Evolutionary conservation across 2,797 vertebrate genomes (phyloP), one percentile per base, ranked within the genome.

Genomic region (Macropodus opercularis): DNA sequence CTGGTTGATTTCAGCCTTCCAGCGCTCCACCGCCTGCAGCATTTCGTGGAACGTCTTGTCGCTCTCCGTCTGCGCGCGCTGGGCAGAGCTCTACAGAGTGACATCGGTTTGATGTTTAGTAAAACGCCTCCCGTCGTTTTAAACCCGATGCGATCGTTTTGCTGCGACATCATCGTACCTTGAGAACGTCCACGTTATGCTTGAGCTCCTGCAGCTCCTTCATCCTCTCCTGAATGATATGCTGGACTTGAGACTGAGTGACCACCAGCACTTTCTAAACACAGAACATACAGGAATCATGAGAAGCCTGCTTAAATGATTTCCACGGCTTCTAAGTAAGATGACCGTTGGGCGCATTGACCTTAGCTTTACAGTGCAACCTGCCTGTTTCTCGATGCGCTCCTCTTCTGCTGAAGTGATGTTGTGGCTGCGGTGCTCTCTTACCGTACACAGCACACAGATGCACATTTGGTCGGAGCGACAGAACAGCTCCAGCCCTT

Each of bases 151-250:
- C 13, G 31, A 32, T 32, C 10, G 7, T 31, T 31, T 31, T 8
- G 10, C 1, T 14, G 23, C 17, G 4, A 34, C 9, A 36, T n/a
- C 17, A 36, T 72, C 83, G 76, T 85, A 93, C 93, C 84, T 93
- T 93, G 11, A 94, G 88, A 47, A 89, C 83, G 10, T 93, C 91
- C 2, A 93, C 87, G 13, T 93, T 93, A 46, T 94, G 93, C 71
- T 92, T 92, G 64, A 95, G 91, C 35, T 92, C 90, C 70, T 93
- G 92, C 39, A 95, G 80, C 69, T 95, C 94, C 59, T 93, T 94
- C 79, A 90, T 75, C 39, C 93, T 88, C 47, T 94, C 94, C 1
- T 90, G 92, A 72, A 94, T 94, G 73, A 93, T 89, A 67, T 83
- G 66, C 60, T 93, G 93, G 47, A 94, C 93, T 60, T 95, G 91